Percentiles rank a stretch among this genome's conserved stretches.
phyloP scores from a whole-genome alignment of 2,797 vertebrate species.

The Sebastiscus albofasciatus region DNA sequence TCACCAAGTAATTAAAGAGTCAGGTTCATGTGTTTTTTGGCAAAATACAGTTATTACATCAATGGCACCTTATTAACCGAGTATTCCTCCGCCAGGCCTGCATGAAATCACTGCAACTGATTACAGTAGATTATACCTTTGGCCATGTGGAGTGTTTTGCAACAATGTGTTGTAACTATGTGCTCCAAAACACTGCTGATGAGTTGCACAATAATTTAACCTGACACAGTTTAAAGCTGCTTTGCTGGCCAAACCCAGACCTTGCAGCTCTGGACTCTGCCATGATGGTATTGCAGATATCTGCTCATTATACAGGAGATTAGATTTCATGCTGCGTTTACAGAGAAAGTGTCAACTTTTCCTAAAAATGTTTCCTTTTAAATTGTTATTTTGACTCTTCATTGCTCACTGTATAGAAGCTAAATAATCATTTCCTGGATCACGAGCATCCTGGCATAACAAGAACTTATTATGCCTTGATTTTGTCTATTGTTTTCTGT shows the following conservation, averaged over 20 bases:
- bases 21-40: background rate
- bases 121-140: background rate
- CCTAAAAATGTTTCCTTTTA: background rate
- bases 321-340: background rate
- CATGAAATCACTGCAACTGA: constrained; percentile 8
- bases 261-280: background rate
- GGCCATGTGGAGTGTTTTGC: background rate
- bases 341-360: background rate
- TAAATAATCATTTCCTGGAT: background rate
- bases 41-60: background rate
- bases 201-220: background rate
- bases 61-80: background rate
- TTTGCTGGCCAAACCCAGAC: background rate
- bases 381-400: background rate
- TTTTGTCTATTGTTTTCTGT: constrained; percentile 4
- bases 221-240: background rate
- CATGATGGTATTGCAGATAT: background rate
- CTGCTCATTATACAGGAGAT: background rate
- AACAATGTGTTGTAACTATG: constrained; percentile 2
- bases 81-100: background rate
- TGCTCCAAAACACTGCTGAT: background rate
- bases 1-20: background rate
- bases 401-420: background rate
- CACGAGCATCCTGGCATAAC: background rate
- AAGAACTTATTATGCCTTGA: background rate